Evolutionary conservation across 1,140 invertebrate genomes (phyloP).

Genomic region (Zaprionus ghesquierei): DNA sequence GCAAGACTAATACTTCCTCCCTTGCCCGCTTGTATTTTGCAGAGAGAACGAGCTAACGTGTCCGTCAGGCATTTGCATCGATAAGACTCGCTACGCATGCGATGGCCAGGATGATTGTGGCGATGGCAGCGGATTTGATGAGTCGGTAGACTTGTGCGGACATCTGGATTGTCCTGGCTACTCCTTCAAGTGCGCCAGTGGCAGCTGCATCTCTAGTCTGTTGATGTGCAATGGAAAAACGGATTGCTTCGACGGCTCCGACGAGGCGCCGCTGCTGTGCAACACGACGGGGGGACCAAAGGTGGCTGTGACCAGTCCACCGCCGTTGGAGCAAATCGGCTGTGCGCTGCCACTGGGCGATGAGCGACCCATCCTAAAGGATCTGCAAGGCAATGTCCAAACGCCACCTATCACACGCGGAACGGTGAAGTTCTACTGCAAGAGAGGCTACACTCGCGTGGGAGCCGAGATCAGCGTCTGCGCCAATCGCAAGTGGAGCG

Average conservation of each 20-base stretch:
- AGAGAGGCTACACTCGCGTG: constrained; percentile 32
- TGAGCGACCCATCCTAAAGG: constrained; percentile 42
- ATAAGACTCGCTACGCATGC: constrained; percentile 78
- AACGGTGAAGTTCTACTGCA: constrained; percentile 52
- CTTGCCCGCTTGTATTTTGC: neutral
- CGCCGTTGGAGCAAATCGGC: constrained; percentile 17
- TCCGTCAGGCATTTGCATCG: constrained; percentile 67
- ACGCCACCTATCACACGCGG: constrained; percentile 19
- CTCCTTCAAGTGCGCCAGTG: constrained; percentile 85
- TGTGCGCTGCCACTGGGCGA: constrained; percentile 49
- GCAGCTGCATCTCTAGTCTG: constrained; percentile 85
- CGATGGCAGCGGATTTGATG: constrained; percentile 85
- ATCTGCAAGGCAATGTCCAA: constrained; percentile 8
- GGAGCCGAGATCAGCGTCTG: constrained; percentile 44
- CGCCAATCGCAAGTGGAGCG: constrained; percentile 48
- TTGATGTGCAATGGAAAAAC: constrained; percentile 84
- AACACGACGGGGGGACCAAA: constrained; percentile 71
- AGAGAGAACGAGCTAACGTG: constrained; percentile 62
- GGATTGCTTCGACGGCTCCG: constrained; percentile 88
- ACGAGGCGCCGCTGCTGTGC: constrained; percentile 81
- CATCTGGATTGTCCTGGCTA: constrained; percentile 81
- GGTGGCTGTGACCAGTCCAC: neutral
- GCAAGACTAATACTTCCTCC: neutral
- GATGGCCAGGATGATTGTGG: constrained; percentile 85
- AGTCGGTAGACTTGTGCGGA: constrained; percentile 84